Base-by-base conservation (phyloP, 2,888 invertebrate genomes). In the Eueremaeus valkanovi region DNA sequence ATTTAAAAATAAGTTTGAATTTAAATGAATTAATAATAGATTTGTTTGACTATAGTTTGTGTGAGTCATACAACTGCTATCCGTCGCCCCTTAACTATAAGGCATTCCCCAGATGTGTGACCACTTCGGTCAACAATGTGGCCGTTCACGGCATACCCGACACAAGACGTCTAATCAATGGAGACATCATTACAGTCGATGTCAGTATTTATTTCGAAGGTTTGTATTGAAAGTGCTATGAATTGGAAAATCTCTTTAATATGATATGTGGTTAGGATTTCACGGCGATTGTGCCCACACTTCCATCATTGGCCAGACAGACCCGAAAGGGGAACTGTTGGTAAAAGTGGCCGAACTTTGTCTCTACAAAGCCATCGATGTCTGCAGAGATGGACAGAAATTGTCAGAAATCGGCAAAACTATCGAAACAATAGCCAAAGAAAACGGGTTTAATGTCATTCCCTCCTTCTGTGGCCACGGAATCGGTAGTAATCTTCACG, bases 121-220 rank as follows among this genome's bases (percentile, higher is more conserved):
- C 84, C 78, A 85, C 84, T 16, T 84, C 84, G 18, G 83, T 85
- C 16, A 85, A 85, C 78, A 83, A 85, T 79, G 82, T 85, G 13
- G 91, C 90, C 27, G 93, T 93, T 79, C 95, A 96, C 85, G 96
- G 95, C 1, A 94, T 97, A 81, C 96, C 96, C 0, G 94, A 95
- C 82, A 86, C 89, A 81, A 86, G 93, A 79, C 88, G 87, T n/a
- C 84, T 97, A 63, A 82, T 87, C 78, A 87, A 91, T 85, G 95
- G 95, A 3, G 96, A 97, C 83, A 92, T 94, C 77, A 86, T 96
- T 36, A 95, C 93, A 84, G 88, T 96, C 70, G 96, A 96, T 85
- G 87, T 96, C 55, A 93, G 95, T 21, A 95, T 92, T 1, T 95
- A 86, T 83, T 86, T 87, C 27, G 21, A 36, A 36, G 66, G 66